A percentile compares a stretch with the other conserved stretches of the same genome.
phyloP scores from a whole-genome alignment of 1,140 invertebrate species.

The Phocides pigmalion region DNA sequence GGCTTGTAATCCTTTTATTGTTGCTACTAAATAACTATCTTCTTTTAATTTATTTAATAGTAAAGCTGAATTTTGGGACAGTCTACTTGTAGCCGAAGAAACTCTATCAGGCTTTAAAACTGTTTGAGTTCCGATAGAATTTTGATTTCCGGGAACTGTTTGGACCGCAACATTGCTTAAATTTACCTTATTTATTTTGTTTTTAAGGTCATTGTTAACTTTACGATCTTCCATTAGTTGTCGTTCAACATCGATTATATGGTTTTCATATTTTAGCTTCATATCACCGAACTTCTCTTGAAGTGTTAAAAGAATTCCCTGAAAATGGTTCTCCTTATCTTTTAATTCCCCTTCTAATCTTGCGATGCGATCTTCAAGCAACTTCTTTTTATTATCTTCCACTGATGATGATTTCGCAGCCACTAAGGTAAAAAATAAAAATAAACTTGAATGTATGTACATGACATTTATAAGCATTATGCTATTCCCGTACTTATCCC shows the following conservation, averaged over 20 bases:
- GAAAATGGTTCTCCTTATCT: constrained; percentile 87
- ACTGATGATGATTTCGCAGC: constrained; percentile 84
- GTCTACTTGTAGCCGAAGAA: constrained; percentile 74
- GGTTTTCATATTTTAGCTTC: constrained; percentile 89
- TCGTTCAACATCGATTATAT: constrained; percentile 89
- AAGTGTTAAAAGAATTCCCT: constrained; percentile 87
- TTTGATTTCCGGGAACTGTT: constrained; percentile 50
- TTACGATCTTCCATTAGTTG: constrained; percentile 85
- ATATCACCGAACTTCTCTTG: constrained; percentile 90
- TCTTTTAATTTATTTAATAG: constrained; percentile 86
- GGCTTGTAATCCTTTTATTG: constrained; percentile 89
- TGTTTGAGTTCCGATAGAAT: constrained; percentile 64
- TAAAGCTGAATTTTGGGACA: constrained; percentile 83
- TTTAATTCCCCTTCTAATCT: constrained; percentile 87
- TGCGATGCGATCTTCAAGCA: constrained; percentile 88
- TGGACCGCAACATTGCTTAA: constrained; percentile 57
- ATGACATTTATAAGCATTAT: neutral
- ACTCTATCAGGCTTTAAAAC: constrained; percentile 62
- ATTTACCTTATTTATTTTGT: constrained; percentile 78
- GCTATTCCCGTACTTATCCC: too few relatives aligned
- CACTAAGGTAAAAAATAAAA: constrained; percentile 53
- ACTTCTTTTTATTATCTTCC: constrained; percentile 85
- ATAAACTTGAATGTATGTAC: constrained; percentile 19
- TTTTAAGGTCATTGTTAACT: constrained; percentile 84
- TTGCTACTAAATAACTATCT: constrained; percentile 90